Evolutionary conservation across 2,113 vertebrate genomes (phyloP).

Genomic region (Edolisoma coerulescens): DNA sequence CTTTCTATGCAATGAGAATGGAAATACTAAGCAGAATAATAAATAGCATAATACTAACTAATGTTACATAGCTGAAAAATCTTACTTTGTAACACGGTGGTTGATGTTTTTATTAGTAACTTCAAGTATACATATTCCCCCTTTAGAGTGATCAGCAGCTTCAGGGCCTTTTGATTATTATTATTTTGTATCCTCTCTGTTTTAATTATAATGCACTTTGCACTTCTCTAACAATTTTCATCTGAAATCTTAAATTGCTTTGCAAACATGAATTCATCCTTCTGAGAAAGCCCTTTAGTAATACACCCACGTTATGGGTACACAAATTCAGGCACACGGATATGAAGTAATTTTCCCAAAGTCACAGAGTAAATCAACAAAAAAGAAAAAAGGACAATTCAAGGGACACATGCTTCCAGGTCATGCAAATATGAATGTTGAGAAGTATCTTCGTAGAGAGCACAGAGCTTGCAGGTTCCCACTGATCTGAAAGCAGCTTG

Average conservation of each 20-base stretch:
- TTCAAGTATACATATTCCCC: not conserved
- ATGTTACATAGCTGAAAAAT: not conserved
- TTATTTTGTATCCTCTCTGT: not conserved
- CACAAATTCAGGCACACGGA: not conserved
- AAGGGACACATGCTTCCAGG: not conserved
- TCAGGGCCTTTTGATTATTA: not conserved
- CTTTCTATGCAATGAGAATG: not conserved
- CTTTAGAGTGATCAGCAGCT: not conserved
- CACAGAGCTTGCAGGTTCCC: not conserved
- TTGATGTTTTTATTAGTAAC: not conserved
- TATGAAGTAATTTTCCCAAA: not conserved
- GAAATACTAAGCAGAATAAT: not conserved
- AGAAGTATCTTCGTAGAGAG: not conserved
- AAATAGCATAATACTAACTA: not conserved
- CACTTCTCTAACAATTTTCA: not conserved
- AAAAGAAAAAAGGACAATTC: not conserved
- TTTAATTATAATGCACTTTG: not conserved
- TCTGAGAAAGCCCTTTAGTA: constrained; percentile 19
- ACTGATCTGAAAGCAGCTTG: not conserved
- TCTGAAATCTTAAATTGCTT: constrained; percentile 43
- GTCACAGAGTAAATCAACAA: not conserved
- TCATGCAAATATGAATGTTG: not conserved
- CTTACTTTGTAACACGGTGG: not conserved
- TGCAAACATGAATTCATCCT: not conserved
- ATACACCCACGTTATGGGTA: not conserved